These are phyloP conservation scores for Drosophila nannoptera DNA, from an alignment of 1,140 invertebrate species.

Conservation along the genomic window DNA sequence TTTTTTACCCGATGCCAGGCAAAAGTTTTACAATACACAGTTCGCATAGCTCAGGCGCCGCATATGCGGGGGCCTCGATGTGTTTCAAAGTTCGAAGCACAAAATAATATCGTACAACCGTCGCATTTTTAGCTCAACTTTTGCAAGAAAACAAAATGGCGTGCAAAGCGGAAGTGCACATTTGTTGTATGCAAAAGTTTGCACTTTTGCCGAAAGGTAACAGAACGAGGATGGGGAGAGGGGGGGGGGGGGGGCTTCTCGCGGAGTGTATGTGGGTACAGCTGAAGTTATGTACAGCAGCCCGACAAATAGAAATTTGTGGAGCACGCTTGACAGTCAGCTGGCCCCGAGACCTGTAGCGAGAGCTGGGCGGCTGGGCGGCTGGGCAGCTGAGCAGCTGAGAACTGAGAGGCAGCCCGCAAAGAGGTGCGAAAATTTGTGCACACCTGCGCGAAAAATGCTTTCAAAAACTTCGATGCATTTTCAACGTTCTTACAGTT, in stretches of 20 bases:
- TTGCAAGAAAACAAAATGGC: constrained; percentile 67
- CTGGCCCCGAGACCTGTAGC: constrained; percentile 51
- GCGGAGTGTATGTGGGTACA: neutral
- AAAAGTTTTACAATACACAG: constrained; percentile 42
- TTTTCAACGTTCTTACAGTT: constrained; percentile 27
- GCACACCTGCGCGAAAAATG: constrained; percentile 71
- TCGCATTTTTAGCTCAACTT: constrained; percentile 65
- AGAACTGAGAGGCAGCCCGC: constrained; percentile 15
- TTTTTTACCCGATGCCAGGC: neutral
- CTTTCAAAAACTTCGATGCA: constrained; percentile 69
- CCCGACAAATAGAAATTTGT: constrained; percentile 70
- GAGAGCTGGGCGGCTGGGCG: constrained; percentile 1
- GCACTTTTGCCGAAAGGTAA: constrained; percentile 43
- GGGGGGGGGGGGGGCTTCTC: no score
- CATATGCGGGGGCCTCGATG: neutral
- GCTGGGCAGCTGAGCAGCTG: neutral
- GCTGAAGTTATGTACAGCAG: constrained; percentile 36
- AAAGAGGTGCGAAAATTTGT: constrained; percentile 66
- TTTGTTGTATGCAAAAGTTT: constrained; percentile 75
- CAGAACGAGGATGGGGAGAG: constrained; percentile 28
- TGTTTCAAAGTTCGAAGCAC: constrained; percentile 60
- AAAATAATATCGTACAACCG: constrained; percentile 68
- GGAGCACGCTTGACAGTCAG: constrained; percentile 59
- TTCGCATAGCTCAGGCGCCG: constrained; percentile 23
- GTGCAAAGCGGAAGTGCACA: constrained; percentile 71